These are phyloP conservation scores for Drosophila yakuba DNA, from an alignment of 1,140 invertebrate genomes.

Conservation along the genomic window DNA sequence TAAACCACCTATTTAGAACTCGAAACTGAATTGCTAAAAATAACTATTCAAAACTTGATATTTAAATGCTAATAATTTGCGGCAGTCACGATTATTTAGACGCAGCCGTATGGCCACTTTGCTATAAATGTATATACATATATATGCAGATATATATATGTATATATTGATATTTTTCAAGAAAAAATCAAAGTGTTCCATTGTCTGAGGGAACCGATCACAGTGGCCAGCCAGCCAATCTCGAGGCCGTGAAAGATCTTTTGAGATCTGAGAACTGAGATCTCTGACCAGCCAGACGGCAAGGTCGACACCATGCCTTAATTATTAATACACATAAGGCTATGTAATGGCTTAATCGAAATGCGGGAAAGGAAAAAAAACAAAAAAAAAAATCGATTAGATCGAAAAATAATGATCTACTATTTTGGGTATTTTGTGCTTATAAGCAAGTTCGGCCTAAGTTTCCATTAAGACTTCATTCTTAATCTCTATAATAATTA, in stretches of 20 bases:
- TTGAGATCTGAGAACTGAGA: slow-evolving; percentile 4
- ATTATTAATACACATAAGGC: slow-evolving; percentile 11
- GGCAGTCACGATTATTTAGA: not conserved
- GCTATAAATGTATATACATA: not conserved
- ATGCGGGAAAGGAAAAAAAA: slow-evolving; percentile 12
- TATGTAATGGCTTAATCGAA: slow-evolving; percentile 9
- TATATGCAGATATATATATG: too few relatives aligned
- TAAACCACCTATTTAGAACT: not conserved
- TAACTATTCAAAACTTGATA: not conserved
- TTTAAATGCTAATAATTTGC: not conserved
- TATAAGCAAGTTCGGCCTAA: not conserved
- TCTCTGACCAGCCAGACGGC: slow-evolving; percentile 8
- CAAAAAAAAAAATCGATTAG: slow-evolving; percentile 5
- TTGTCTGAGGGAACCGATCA: slow-evolving; percentile 4
- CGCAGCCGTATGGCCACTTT: not conserved
- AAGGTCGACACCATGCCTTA: slow-evolving; percentile 11
- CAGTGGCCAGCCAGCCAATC: not conserved
- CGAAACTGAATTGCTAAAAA: too few relatives aligned
- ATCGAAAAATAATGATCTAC: not conserved
- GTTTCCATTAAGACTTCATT: not conserved
- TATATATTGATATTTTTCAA: not conserved
- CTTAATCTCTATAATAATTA: too few relatives aligned
- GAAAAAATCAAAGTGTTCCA: slow-evolving; percentile 10
- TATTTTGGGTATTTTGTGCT: not conserved
- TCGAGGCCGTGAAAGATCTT: slow-evolving; percentile 10